Evolutionary conservation across 2,797 vertebrate genomes (phyloP).

Genomic region (Alca torda): DNA sequence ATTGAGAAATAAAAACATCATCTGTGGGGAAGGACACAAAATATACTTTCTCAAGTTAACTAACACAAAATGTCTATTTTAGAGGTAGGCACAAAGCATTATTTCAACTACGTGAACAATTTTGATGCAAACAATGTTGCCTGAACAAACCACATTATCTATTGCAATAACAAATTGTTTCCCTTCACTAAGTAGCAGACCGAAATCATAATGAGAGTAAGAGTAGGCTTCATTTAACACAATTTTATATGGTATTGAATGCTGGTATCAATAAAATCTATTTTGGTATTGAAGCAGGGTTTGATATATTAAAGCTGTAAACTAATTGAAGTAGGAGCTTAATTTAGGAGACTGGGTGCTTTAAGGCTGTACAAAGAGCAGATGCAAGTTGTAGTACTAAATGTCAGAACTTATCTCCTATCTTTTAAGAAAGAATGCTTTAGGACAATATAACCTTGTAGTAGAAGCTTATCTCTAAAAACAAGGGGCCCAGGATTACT

Average conservation of each 20-base stretch:
- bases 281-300: not conserved
- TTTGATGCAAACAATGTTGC: not conserved
- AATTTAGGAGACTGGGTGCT: too few relatives aligned
- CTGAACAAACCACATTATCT: not conserved
- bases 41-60: not conserved
- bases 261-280: not conserved
- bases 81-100: not conserved
- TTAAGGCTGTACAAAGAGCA: too few relatives aligned
- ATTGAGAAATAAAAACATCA: constrained; percentile 86
- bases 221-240: not conserved
- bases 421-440: too few relatives aligned
- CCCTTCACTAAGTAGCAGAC: not conserved
- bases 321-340: too few relatives aligned
- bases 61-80: not conserved
- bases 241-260: not conserved
- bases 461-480: too few relatives aligned
- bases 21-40: constrained; percentile 52
- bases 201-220: not conserved
- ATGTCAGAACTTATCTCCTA: too few relatives aligned
- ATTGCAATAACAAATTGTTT: not conserved
- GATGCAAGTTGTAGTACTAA: too few relatives aligned
- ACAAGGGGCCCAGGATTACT: too few relatives aligned
- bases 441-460: too few relatives aligned
- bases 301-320: too few relatives aligned
- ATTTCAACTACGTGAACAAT: not conserved